These are phyloP conservation scores for Chaenogobius annularis DNA, from an alignment of 2,113 vertebrate species.

Conservation along the genomic window DNA sequence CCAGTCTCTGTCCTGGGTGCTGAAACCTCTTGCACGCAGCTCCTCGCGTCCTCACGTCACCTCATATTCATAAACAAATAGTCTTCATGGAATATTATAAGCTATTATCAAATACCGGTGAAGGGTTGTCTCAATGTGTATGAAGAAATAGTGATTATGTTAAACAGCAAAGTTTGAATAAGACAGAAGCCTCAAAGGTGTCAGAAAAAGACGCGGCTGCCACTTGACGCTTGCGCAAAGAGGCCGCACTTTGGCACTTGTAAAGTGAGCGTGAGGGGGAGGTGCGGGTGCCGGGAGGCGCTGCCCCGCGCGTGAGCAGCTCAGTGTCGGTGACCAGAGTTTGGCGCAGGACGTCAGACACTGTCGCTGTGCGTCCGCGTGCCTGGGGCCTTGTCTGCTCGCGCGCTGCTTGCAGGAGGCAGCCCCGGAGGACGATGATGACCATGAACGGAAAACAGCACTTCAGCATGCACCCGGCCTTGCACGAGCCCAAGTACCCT, in stretches of 20 bases:
- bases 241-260: slow-evolving; percentile 65
- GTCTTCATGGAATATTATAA: neutral
- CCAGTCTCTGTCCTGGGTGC: slow-evolving; percentile 41
- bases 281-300: slow-evolving; percentile 72
- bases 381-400: slow-evolving; percentile 78
- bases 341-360: slow-evolving; percentile 60
- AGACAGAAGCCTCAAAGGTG: neutral
- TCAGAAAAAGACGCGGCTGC: slow-evolving; percentile 3
- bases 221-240: slow-evolving; percentile 35
- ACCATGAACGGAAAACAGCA: slow-evolving; percentile 95
- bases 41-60: neutral
- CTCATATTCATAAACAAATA: neutral
- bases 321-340: slow-evolving; percentile 76
- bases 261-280: slow-evolving; percentile 81
- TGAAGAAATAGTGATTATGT: neutral
- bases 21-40: slow-evolving; percentile 18
- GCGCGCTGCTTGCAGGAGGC: slow-evolving; percentile 69
- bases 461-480: slow-evolving; percentile 88
- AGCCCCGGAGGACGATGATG: slow-evolving; percentile 81
- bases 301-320: slow-evolving; percentile 73
- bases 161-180: neutral
- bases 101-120: neutral
- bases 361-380: slow-evolving; percentile 62
- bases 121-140: neutral
- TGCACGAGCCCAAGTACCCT: slow-evolving; percentile 90